phyloP scores from a whole-genome alignment of 2,888 invertebrate species.

The Podotricha telesiphe region DNA sequence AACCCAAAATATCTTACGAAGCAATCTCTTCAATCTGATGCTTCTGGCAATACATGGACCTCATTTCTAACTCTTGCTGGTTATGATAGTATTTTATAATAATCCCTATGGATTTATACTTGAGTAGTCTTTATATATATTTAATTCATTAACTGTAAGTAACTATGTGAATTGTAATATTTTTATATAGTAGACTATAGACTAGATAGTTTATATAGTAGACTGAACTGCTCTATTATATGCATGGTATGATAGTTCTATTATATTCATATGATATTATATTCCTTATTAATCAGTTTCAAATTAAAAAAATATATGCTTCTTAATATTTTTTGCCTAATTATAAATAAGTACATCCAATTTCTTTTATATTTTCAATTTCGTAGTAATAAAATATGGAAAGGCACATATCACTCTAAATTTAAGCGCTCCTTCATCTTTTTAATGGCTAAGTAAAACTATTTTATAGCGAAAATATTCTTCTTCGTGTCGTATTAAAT shows the following conservation, averaged over 20 bases:
- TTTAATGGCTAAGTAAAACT: conserved; percentile 11
- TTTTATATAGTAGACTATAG: too few species aligned
- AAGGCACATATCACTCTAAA: background rate
- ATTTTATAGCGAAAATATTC: conserved; percentile 12
- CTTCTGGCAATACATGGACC: conserved; percentile 5
- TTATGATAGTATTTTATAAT: background rate
- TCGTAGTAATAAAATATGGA: background rate
- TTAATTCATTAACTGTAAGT: too few species aligned
- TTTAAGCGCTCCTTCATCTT: background rate
- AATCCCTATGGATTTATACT: background rate
- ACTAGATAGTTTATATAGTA: too few species aligned
- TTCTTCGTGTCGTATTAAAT: background rate
- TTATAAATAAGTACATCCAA: too few species aligned
- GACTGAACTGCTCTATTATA: too few species aligned
- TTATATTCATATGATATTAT: too few species aligned
- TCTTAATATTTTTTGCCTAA: too few species aligned
- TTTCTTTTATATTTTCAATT: too few species aligned
- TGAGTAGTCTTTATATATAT: too few species aligned
- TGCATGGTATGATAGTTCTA: too few species aligned
- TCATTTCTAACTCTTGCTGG: conserved; percentile 1
- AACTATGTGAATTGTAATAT: background rate
- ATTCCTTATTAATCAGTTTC: too few species aligned
- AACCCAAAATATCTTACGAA: conserved; percentile 16
- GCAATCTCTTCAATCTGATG: conserved; percentile 8
- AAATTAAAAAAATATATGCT: too few species aligned